Conservation (phyloP, 2,888 invertebrate genomes). For the Microchrysa polita region DNA sequence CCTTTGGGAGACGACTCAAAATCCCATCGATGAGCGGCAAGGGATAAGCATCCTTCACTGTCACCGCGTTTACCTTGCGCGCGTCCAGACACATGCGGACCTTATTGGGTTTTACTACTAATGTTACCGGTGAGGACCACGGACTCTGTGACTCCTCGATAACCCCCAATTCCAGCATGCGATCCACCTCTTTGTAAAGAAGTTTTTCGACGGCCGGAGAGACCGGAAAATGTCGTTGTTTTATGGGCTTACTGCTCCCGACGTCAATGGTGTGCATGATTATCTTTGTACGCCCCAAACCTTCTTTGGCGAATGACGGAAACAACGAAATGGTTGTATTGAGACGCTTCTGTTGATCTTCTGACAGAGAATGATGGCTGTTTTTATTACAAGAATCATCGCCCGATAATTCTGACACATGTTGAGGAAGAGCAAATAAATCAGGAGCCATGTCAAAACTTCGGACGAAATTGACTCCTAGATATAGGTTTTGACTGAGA, state of each 20-base stretch:
- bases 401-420: neutral
- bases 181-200: neutral
- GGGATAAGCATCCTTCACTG: constrained; percentile 7
- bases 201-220: constrained; percentile 23
- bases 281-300: neutral
- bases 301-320: neutral
- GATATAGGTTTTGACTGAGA: neutral
- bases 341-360: neutral
- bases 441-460: neutral
- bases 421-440: neutral
- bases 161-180: neutral
- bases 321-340: neutral
- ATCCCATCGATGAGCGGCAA: constrained; percentile 17
- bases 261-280: neutral
- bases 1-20: constrained; percentile 42
- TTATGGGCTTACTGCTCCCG: neutral
- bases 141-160: constrained; percentile 1
- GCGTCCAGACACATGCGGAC: neutral
- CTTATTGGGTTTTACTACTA: neutral
- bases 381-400: neutral
- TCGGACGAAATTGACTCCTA: neutral
- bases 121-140: neutral
- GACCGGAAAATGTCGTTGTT: constrained; percentile 5
- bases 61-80: neutral
- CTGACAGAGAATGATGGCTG: neutral